Evolutionary conservation across 2,888 invertebrate genomes (phyloP).

Genomic region (Drosophila imparisetae): DNA sequence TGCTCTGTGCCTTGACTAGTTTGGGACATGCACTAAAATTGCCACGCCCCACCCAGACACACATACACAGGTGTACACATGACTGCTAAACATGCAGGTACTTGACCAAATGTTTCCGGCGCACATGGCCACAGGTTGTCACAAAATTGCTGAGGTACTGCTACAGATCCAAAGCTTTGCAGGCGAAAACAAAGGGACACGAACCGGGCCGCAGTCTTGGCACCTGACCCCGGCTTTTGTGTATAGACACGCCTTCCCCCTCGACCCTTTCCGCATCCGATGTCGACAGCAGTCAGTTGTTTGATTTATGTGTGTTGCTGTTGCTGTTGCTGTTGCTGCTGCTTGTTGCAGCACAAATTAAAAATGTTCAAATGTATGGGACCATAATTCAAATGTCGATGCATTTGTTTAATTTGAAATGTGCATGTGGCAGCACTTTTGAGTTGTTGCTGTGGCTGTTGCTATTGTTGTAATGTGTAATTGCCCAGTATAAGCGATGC

Average conservation of each 20-base stretch:
- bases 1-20: conserved; percentile 30
- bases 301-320: conserved; percentile 65
- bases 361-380: conserved; percentile 69
- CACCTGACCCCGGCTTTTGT: conserved; percentile 39
- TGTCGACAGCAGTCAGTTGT: conserved; percentile 75
- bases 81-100: conserved; percentile 31
- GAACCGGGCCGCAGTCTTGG: conserved; percentile 24
- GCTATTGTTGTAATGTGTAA: conserved; percentile 21
- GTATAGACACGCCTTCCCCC: neutral
- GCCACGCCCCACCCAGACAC: conserved; percentile 53
- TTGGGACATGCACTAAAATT: conserved; percentile 53
- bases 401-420: conserved; percentile 72
- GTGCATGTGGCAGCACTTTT: conserved; percentile 70
- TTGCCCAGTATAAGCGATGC: conserved; percentile 48
- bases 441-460: conserved; percentile 14
- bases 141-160: conserved; percentile 60
- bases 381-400: conserved; percentile 76
- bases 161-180: conserved; percentile 44
- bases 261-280: conserved; percentile 39
- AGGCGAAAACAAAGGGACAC: conserved; percentile 33
- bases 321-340: conserved; percentile 24
- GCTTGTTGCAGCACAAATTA: conserved; percentile 65
- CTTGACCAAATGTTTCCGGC: conserved; percentile 71
- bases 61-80: conserved; percentile 18
- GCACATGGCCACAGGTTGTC: conserved; percentile 74